A percentile compares a stretch with the other conserved stretches of the same genome.
These are phyloP conservation scores for Propithecus perrieri DNA, from an alignment of 2,797 vertebrate species.

Conservation along the genomic window DNA sequence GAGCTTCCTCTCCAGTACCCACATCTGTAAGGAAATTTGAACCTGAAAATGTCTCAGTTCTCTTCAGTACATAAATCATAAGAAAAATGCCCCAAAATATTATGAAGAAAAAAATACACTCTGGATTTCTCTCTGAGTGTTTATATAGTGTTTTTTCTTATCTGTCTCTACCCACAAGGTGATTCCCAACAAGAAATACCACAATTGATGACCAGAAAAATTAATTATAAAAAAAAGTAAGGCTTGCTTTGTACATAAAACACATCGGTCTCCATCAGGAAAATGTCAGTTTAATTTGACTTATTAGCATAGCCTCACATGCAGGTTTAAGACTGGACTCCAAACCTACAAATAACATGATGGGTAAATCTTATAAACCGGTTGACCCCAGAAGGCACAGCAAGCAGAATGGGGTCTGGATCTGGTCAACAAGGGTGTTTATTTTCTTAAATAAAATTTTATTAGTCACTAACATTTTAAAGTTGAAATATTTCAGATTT, in stretches of 20 bases:
- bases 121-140: not conserved
- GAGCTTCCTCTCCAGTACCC: not conserved
- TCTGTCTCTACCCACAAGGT: not conserved
- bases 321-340: not conserved
- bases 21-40: not conserved
- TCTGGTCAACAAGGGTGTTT: not conserved
- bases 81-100: not conserved
- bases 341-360: not conserved
- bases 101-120: not conserved
- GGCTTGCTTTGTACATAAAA: not conserved
- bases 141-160: not conserved
- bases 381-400: not conserved
- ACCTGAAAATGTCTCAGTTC: not conserved
- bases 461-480: conserved; percentile 11
- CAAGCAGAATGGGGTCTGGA: not conserved
- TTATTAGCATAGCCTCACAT: not conserved
- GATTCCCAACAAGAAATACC: not conserved
- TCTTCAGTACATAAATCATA: not conserved
- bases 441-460: not conserved
- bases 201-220: not conserved
- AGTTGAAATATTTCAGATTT: not conserved
- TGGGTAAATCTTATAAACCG: not conserved
- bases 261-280: not conserved
- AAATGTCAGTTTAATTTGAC: conserved; percentile 6
- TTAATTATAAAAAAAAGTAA: not conserved